Conservation (phyloP, 2,888 invertebrate species). For the Antheraea yamamai region DNA sequence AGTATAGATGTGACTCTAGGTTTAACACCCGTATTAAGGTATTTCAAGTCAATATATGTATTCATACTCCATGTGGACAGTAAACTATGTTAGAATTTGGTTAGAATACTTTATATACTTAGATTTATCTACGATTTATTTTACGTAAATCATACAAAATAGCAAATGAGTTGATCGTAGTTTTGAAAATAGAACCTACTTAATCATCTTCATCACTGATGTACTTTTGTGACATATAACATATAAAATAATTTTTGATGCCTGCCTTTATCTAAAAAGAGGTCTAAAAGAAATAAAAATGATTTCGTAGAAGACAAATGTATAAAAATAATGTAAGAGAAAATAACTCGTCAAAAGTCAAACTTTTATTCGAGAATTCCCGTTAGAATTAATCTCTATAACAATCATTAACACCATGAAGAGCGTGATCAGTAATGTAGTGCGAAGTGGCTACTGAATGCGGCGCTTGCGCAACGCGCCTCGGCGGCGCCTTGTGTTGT, state of each 20-base stretch:
- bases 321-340: background rate
- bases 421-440: conserved; percentile 3
- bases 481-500: conserved; percentile 66
- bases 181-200: too few species aligned
- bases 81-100: too few species aligned
- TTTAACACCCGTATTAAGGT: too few species aligned
- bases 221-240: too few species aligned
- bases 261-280: background rate
- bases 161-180: too few species aligned
- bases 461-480: conserved; percentile 59
- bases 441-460: conserved; percentile 38
- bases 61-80: background rate
- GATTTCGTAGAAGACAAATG: background rate
- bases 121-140: too few species aligned
- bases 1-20: too few species aligned
- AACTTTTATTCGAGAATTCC: background rate
- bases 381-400: conserved; percentile 11
- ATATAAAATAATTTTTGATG: too few species aligned
- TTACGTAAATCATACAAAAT: too few species aligned
- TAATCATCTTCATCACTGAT: too few species aligned
- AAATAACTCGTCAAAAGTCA: background rate
- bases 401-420: conserved; percentile 11
- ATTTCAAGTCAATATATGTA: too few species aligned
- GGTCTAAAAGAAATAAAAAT: background rate
- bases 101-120: too few species aligned